Percentiles rank a stretch among this genome's conserved stretches.
These are phyloP conservation scores for Ptyas mucosa DNA, from an alignment of 2,113 vertebrate species.

Conservation along the genomic window DNA sequence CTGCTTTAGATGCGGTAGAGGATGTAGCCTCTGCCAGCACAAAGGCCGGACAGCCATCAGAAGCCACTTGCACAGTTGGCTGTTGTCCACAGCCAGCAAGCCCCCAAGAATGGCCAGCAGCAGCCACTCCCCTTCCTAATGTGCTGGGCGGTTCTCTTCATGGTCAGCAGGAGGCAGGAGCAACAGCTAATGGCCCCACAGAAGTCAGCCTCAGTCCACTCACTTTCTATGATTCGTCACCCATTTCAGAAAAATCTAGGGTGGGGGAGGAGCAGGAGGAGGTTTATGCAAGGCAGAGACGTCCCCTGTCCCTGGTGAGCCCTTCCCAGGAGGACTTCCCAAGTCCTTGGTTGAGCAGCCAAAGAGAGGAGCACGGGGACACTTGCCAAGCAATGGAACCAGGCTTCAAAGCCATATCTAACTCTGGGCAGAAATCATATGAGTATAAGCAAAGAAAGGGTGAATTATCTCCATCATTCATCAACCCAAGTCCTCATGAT, in stretches of 20 bases:
- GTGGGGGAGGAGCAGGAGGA: conserved; percentile 37
- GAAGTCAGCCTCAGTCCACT: conserved; percentile 73
- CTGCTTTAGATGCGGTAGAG: conserved; percentile 69
- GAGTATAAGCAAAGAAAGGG: conserved; percentile 80
- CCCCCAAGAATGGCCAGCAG: conserved; percentile 48
- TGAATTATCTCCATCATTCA: conserved; percentile 92
- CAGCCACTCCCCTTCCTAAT: conserved; percentile 58
- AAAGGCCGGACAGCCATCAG: conserved; percentile 35
- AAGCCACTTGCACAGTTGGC: conserved; percentile 41
- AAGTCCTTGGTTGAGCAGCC: conserved; percentile 58
- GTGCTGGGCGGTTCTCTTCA: conserved; percentile 66
- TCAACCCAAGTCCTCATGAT: conserved; percentile 85
- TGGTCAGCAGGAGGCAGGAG: conserved; percentile 51
- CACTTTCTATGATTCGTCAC: conserved; percentile 35
- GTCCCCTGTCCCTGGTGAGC: conserved; percentile 80
- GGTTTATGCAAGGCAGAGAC: conserved; percentile 75
- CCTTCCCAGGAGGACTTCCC: conserved; percentile 65
- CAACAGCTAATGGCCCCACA: conserved; percentile 78
- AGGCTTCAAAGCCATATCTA: conserved; percentile 63
- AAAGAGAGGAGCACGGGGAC: conserved; percentile 65
- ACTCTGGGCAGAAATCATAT: conserved; percentile 70
- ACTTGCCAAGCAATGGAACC: conserved; percentile 72
- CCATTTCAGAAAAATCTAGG: conserved; percentile 3
- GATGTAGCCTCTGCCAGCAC: conserved; percentile 59
- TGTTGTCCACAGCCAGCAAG: conserved; percentile 25